A percentile compares a stretch with the other conserved stretches of the same genome.
Conservation (phyloP, 2,113 vertebrate genomes). For the Carlito syrichta region DNA sequence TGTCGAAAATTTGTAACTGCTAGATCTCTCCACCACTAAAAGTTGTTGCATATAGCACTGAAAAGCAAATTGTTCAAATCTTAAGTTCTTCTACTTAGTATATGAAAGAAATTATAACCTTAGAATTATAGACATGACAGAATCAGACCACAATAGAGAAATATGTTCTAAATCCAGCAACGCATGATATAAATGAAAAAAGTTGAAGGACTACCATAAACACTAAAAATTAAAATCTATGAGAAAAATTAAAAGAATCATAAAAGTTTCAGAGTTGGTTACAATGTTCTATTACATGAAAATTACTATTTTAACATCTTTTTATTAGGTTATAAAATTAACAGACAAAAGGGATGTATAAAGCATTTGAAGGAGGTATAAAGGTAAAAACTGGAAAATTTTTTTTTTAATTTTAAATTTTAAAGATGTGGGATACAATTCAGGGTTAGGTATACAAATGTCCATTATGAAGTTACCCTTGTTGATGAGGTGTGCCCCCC, state of each 20-base stretch:
- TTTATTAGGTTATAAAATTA: not conserved
- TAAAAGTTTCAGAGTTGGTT: not conserved
- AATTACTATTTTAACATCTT: not conserved
- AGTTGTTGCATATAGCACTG: not conserved
- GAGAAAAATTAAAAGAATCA: not conserved
- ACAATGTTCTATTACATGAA: not conserved
- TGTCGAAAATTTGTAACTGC: not conserved
- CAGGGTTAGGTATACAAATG: no score
- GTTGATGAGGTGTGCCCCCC: no score
- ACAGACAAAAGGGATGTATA: not conserved
- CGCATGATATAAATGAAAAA: not conserved
- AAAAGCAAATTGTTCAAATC: not conserved
- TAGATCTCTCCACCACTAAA: not conserved
- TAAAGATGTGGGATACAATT: no score
- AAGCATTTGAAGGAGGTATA: not conserved
- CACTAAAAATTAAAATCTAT: not conserved
- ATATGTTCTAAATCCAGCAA: not conserved
- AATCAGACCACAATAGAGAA: no score
- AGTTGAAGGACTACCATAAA: not conserved
- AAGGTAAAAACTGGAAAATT: not conserved
- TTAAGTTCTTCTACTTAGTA: not conserved
- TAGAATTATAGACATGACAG: no score
- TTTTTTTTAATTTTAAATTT: no score
- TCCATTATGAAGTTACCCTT: no score
- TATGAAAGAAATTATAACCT: not conserved